A percentile compares a stretch with the other conserved stretches of the same genome.
Conservation (phyloP, 2,113 vertebrate genomes). For the Falco punctatus region DNA sequence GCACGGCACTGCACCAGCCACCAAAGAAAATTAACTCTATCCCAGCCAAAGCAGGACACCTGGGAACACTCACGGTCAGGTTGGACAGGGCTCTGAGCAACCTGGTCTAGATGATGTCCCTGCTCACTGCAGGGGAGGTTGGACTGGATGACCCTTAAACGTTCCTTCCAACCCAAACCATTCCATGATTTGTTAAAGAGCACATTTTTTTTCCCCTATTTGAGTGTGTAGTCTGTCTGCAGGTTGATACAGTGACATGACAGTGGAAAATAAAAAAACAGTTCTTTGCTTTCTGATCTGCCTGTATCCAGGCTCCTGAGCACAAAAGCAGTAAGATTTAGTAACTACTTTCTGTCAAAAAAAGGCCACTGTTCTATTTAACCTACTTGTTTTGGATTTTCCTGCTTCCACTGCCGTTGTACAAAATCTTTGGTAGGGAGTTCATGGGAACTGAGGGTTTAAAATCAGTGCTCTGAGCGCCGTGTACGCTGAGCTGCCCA, state of each 20-base stretch:
- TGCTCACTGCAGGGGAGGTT: not conserved
- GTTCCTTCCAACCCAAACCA: not conserved
- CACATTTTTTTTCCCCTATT: fast-evolving
- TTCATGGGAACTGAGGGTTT: not conserved
- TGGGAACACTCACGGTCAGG: not conserved
- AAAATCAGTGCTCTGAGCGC: fast-evolving
- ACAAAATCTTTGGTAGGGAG: not conserved
- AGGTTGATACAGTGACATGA: not conserved
- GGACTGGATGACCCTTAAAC: not conserved
- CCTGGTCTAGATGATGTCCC: not conserved
- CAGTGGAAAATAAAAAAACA: not conserved
- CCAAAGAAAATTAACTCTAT: no score
- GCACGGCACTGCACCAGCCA: no score
- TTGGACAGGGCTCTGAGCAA: fast-evolving
- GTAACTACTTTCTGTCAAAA: not conserved
- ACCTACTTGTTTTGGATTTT: not conserved
- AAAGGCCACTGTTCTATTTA: not conserved
- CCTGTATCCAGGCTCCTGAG: not conserved
- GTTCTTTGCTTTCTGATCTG: not conserved
- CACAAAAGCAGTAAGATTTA: not conserved
- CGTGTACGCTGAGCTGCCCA: not conserved
- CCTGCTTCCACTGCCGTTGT: not conserved
- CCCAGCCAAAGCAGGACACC: no score
- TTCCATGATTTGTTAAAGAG: not conserved
- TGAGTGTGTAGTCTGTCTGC: not conserved